Base-by-base conservation (phyloP, 2,888 invertebrate genomes). In the Ceramica pisi region DNA sequence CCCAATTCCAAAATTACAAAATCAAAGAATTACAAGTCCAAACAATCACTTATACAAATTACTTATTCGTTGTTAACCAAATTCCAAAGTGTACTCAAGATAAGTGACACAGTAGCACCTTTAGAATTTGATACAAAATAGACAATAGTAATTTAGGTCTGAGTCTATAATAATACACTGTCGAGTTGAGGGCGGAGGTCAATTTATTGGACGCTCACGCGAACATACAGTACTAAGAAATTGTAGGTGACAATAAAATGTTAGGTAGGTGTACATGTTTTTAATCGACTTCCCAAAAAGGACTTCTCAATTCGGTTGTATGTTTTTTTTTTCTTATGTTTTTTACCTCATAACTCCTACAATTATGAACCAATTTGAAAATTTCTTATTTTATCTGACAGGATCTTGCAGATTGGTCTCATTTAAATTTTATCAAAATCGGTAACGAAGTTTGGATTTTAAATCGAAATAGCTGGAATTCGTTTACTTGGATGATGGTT, bases 151-250 rank as follows among this genome's bases (percentile, higher is more conserved):
- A 78, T 70, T 80, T 69, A 44, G 9, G 53, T 46, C 26, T 21
- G 10, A 61, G 12, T 2, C 56, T 57, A 65, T 68, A 79, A 55
- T 76, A 35, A 77, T 76, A 41, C 41, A 53, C 21, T 51, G 21
- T 55, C 65, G n/a, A 55, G 21, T 41, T 12, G 19, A 53, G 51
- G 46, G 55, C 10, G 21, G 53, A 35, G 31, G 19, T 2, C 67
- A 62, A 67, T 63, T 51, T 66, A 68, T 48, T 23, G 12, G 41
- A 48, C 31, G 31, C 41, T 48, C 81, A 80, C 81, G 65, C 71
- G 46, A 70, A 50, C 60, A 21, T 9, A 50, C 6, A 48, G 35
- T 67, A 57, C 51, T 57, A 44, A 16, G 12, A 62, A 78, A 53
- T 51, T 46, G 19, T 46, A 48, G 26, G 56, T 38, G 21, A 51